A percentile compares a stretch with the other conserved stretches of the same genome.
These are phyloP conservation scores for Popillia japonica DNA, from an alignment of 1,140 invertebrate species.

Conservation along the genomic window DNA sequence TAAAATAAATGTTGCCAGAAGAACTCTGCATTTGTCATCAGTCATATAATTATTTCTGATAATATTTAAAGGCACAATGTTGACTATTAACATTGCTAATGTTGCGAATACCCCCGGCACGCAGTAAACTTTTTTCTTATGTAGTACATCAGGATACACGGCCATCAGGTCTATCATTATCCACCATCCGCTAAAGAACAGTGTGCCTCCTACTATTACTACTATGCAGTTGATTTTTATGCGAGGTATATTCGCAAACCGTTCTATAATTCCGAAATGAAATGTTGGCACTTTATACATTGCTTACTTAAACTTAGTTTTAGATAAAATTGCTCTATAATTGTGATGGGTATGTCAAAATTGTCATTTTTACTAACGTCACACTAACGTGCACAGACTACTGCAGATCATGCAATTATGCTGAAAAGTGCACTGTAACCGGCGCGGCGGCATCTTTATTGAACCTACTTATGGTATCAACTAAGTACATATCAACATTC, in stretches of 20 bases:
- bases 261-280: conserved; percentile 6
- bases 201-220: conserved; percentile 42
- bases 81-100: conserved; percentile 45
- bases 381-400: no score
- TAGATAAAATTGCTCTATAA: not conserved
- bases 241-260: conserved; percentile 11
- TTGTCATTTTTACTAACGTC: no score
- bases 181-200: conserved; percentile 51
- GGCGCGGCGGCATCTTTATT: no score
- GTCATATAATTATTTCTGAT: not conserved
- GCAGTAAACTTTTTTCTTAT: conserved; percentile 42
- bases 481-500: no score
- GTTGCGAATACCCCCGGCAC: conserved; percentile 46
- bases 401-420: no score
- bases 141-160: conserved; percentile 21
- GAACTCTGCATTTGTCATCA: conserved; percentile 38
- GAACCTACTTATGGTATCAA: no score
- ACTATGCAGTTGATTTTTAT: conserved; percentile 37
- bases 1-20: conserved; percentile 42
- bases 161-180: conserved; percentile 47
- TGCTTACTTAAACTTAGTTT: not conserved
- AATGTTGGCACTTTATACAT: conserved; percentile 16
- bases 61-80: conserved; percentile 42
- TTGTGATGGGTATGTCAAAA: no score
- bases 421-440: no score